Conservation (phyloP, 1,140 invertebrate genomes). For the Luehdorfia chinensis region DNA sequence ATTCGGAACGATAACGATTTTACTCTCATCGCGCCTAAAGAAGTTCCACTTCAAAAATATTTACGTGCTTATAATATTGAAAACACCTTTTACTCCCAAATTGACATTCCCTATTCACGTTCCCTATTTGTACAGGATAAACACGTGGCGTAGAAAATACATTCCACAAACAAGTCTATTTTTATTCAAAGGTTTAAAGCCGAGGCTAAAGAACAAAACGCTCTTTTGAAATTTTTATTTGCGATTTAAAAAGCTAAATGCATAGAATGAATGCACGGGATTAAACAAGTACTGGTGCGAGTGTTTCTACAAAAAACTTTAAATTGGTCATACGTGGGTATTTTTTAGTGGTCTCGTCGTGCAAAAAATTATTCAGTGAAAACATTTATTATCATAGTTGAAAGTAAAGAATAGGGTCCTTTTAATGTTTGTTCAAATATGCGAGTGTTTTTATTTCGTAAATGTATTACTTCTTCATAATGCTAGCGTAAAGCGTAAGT, state of each 20-base stretch:
- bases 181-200: conserved; percentile 9
- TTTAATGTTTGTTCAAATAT: neutral
- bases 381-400: conserved; percentile 3
- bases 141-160: conserved; percentile 11
- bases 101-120: no score
- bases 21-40: no score
- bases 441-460: no score
- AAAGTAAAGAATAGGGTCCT: neutral
- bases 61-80: no score
- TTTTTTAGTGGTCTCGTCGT: conserved; percentile 7
- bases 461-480: no score
- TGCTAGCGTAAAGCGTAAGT: no score
- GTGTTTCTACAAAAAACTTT: conserved; percentile 13
- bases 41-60: no score
- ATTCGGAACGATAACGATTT: no score
- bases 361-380: neutral
- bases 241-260: conserved; percentile 14
- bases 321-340: conserved; percentile 14
- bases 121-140: conserved; percentile 5
- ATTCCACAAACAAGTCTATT: conserved; percentile 12
- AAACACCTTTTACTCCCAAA: no score
- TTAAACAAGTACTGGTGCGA: conserved; percentile 1
- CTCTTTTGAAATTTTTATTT: conserved; percentile 13
- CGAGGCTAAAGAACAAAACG: conserved; percentile 10
- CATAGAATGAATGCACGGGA: conserved; percentile 11